Conservation (phyloP, 2,888 invertebrate genomes). For the Lepeophtheirus nordmannii region DNA sequence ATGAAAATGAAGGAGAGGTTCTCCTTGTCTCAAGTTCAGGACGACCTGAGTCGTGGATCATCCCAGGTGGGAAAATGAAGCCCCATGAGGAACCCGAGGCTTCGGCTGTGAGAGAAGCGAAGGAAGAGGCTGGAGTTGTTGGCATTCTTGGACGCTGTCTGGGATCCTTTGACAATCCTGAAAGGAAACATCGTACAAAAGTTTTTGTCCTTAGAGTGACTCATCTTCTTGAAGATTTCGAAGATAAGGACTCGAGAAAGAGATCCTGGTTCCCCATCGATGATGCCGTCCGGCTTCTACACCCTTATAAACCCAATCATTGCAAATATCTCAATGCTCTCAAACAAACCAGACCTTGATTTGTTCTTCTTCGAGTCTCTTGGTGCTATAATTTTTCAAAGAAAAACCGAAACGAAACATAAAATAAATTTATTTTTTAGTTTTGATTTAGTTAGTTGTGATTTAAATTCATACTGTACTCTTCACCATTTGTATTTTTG, state of each 20-base stretch:
- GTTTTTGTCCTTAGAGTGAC: conserved; percentile 20
- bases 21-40: conserved; percentile 6
- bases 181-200: conserved; percentile 10
- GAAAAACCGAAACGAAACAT: not conserved
- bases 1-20: not conserved
- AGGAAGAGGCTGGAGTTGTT: conserved; percentile 21
- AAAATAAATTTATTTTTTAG: too few relatives aligned
- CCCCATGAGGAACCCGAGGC: conserved; percentile 7
- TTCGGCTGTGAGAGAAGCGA: conserved; percentile 17
- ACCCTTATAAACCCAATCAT: conserved; percentile 13
- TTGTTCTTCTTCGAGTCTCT: not conserved
- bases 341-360: not conserved
- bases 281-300: conserved; percentile 7
- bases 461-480: not conserved
- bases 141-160: conserved; percentile 17
- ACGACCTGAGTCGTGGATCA: conserved; percentile 19
- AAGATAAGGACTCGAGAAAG: not conserved
- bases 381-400: not conserved
- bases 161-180: conserved; percentile 16
- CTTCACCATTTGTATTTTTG: not conserved
- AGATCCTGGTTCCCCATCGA: conserved; percentile 14
- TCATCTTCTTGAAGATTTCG: conserved; percentile 13
- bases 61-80: conserved; percentile 23
- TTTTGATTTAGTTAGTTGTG: too few relatives aligned
- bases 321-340: conserved; percentile 17